Evolutionary conservation across 2,797 vertebrate species (phyloP), one percentile per base, ranked within the genome.

Genomic region (Peromyscus eremicus): DNA sequence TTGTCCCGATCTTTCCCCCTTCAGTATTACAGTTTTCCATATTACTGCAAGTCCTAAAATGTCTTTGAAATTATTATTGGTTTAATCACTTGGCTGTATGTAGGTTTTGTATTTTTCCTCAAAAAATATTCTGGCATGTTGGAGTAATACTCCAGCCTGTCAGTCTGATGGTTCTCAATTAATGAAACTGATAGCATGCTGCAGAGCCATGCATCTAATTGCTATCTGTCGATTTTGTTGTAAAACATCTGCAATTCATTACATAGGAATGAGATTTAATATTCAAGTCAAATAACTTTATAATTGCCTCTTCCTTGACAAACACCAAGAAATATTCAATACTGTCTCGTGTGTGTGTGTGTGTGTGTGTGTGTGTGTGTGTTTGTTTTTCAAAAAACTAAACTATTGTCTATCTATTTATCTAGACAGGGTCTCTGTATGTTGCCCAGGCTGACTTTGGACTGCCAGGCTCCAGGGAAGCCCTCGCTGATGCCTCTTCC

Each of bases 251-350:
- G 32, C 64, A 52, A 71, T 46, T 21, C 5, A 82, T 86, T 89
- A 95, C 21, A 71, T 70, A 75, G 70, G 32, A 46, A 52, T 88
- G 79, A 94, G 92, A 76, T 90, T 64, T 94, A 91, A 89, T 83
- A 93, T 79, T 94, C 43, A 40, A 92, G 46, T 79, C 43, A 94
- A 76, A 68, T 68, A 68, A 71, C 6, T 70, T 85, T 89, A 55
- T 68, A 77, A 83, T 80, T 93, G 86, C 89, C 25, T 89, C 85
- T 77, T 94, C n/a, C 16, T 80, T 89, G 43, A 91, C 55, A 93
- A 92, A 92, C 66, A 66, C 43, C 83, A 55, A 82, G 52, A 82
- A 76, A 43, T 85, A 82, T 62, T 84, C 60, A 71, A 86, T 75
- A 57, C 17, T 89, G 55, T n/a, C 16, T 11, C 12, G 1, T 68